Conservation (phyloP, 1,140 invertebrate species). For the Heliconius hewitsoni region DNA sequence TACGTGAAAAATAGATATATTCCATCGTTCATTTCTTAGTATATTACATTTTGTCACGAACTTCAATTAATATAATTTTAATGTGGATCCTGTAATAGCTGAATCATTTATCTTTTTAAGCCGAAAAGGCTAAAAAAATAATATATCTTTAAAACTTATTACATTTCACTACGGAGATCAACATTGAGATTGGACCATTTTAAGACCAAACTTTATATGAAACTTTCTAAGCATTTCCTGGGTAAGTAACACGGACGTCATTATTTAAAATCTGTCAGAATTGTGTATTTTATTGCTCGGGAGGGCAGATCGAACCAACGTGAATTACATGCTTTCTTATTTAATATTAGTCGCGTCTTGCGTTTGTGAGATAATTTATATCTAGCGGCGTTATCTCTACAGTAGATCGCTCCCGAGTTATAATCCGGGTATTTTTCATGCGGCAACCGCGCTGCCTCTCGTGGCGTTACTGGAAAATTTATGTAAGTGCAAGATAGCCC, state of each 20-base stretch:
- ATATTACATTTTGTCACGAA: conserved; percentile 44
- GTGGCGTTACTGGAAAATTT: conserved; percentile 66
- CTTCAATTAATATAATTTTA: conserved; percentile 20
- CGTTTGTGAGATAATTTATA: conserved; percentile 78
- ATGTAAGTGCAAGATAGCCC: conserved; percentile 57
- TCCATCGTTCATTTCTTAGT: background rate
- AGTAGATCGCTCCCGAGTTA: conserved; percentile 74
- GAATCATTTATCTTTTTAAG: conserved; percentile 19
- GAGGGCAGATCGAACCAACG: conserved; percentile 62
- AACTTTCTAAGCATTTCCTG: conserved; percentile 76
- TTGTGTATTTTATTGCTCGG: conserved; percentile 75
- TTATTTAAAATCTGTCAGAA: conserved; percentile 81
- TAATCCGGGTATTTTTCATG: conserved; percentile 80
- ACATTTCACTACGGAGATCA: conserved; percentile 38
- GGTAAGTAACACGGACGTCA: conserved; percentile 68
- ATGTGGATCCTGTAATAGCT: conserved; percentile 20
- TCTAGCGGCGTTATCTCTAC: conserved; percentile 72
- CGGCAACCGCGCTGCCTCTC: conserved; percentile 51
- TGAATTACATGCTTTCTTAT: conserved; percentile 81
- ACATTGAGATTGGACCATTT: conserved; percentile 42
- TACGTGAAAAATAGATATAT: background rate
- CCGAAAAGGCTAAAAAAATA: conserved; percentile 18
- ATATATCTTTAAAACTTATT: conserved; percentile 39
- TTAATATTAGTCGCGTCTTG: conserved; percentile 79
- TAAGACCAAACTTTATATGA: conserved; percentile 48